Evolutionary conservation across 2,797 vertebrate species (phyloP).

Genomic region (Lacerta agilis): DNA sequence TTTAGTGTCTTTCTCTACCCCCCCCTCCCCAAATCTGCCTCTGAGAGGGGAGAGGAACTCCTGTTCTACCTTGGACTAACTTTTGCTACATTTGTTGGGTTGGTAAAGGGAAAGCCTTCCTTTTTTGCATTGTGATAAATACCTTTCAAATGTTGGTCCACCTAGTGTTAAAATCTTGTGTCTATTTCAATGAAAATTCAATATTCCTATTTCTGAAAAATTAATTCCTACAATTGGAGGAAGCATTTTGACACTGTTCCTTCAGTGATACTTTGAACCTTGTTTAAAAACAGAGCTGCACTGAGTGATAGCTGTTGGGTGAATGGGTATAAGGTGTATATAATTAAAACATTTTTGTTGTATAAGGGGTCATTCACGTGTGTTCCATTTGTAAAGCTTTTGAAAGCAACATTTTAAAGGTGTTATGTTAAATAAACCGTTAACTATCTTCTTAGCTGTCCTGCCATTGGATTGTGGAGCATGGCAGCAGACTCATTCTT

Average conservation of each 20-base stretch:
- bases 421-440: conserved; percentile 56
- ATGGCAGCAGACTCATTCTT: background rate
- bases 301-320: rapidly evolving
- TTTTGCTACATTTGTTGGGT: background rate
- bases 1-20: background rate
- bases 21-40: background rate
- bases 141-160: background rate
- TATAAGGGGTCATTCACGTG: background rate
- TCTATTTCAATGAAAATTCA: background rate
- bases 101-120: background rate
- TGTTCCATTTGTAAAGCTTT: conserved; percentile 44
- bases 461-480: background rate
- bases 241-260: background rate
- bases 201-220: rapidly evolving
- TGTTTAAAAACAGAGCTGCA: background rate
- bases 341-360: rapidly evolving
- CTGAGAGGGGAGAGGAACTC: background rate
- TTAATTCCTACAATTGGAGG: background rate
- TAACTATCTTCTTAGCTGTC: background rate
- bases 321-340: background rate
- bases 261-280: background rate
- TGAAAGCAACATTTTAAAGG: conserved; percentile 55
- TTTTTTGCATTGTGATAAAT: background rate
- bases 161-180: background rate
- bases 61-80: background rate